phyloP scores from a whole-genome alignment of 2,888 invertebrate genomes.

The Plebejus argus region DNA sequence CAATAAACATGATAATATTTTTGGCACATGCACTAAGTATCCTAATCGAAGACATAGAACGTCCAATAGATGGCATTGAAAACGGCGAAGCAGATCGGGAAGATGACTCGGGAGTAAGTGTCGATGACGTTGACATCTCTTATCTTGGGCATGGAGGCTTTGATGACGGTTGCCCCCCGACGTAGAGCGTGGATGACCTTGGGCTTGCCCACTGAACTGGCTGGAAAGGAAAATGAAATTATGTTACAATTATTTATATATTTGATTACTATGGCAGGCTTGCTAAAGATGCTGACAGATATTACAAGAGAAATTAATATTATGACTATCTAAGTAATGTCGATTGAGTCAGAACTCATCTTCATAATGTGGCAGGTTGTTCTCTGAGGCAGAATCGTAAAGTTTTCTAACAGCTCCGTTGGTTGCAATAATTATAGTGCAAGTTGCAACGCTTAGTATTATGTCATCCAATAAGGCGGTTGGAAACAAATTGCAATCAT shows the following conservation, averaged over 20 bases:
- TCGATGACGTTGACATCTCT: conserved; percentile 99
- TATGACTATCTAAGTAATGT: too few species aligned
- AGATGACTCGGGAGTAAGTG: conserved; percentile 97
- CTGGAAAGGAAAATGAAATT: conserved; percentile 56
- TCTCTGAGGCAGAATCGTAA: too few species aligned
- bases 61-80: conserved; percentile 98
- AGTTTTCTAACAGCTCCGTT: too few species aligned
- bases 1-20: conserved; percentile 14
- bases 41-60: conserved; percentile 90
- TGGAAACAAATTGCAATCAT: too few species aligned
- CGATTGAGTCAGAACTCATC: too few species aligned
- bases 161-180: conserved; percentile 91
- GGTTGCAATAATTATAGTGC: too few species aligned
- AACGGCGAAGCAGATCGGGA: conserved; percentile 96
- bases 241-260: neutral
- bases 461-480: too few species aligned
- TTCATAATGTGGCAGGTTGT: too few species aligned
- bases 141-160: conserved; percentile 96
- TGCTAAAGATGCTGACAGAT: too few species aligned
- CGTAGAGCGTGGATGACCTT: conserved; percentile 90
- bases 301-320: too few species aligned
- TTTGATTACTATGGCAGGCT: too few species aligned
- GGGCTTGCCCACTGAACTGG: conserved; percentile 81
- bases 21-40: conserved; percentile 27
- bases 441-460: too few species aligned